Evolutionary conservation across 2,888 invertebrate species (phyloP).

Genomic region (Magallana nippona): DNA sequence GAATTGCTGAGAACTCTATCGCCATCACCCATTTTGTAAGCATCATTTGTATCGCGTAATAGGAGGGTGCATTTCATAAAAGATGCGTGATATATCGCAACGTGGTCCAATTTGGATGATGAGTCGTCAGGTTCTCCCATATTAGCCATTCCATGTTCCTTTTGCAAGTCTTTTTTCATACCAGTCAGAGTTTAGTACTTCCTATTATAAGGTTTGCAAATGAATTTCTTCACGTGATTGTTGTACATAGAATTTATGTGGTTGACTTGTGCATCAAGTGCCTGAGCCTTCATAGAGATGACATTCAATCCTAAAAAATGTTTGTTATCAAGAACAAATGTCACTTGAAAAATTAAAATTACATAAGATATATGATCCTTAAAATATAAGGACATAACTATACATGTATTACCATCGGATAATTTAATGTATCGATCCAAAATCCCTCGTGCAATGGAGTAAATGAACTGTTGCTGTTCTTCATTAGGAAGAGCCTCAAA

Average conservation of each 20-base stretch:
- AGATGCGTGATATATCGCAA: no score
- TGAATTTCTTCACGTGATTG: conserved; percentile 9
- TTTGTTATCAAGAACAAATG: background rate
- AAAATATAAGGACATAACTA: conserved; percentile 11
- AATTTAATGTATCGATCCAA: conserved; percentile 41
- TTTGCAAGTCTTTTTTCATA: conserved; percentile 29
- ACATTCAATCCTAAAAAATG: conserved; percentile 12
- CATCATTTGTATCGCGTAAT: no score
- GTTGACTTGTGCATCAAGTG: conserved; percentile 20
- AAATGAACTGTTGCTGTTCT: conserved; percentile 35
- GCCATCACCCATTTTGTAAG: no score
- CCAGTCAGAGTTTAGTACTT: conserved; percentile 34
- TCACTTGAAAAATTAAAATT: conserved; percentile 7
- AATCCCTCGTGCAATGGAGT: conserved; percentile 39
- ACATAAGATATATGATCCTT: background rate
- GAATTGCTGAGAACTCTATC: no score
- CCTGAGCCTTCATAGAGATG: conserved; percentile 26
- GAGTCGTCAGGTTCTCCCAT: no score
- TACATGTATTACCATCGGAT: conserved; percentile 35
- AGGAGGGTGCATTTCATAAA: no score
- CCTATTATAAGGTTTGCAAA: conserved; percentile 6
- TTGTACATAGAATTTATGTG: conserved; percentile 7
- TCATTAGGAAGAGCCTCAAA: conserved; percentile 26
- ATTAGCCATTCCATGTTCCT: no score
- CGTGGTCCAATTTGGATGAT: no score